Conservation (phyloP, 2,888 invertebrate genomes). For the Phasia obesa region DNA sequence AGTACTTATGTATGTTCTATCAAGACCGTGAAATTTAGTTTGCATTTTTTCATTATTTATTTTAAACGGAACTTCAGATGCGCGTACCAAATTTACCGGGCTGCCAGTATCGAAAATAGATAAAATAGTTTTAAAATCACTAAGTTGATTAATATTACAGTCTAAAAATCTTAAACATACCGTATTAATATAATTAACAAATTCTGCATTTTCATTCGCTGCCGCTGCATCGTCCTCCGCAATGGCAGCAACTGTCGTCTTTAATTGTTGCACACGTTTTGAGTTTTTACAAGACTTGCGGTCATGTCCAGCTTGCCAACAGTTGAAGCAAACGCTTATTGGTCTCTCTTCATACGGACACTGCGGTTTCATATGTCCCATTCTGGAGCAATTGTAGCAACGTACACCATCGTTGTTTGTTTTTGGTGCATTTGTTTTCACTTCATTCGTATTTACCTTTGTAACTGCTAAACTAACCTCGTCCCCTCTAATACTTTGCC, state of each 20-base stretch:
- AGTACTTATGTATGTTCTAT: neutral
- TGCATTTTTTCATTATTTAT: neutral
- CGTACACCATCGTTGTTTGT: conserved; percentile 9
- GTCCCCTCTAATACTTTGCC: conserved; percentile 8
- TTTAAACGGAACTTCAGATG: conserved; percentile 31
- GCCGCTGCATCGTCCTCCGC: neutral
- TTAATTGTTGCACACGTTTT: conserved; percentile 21
- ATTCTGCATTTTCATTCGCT: conserved; percentile 11
- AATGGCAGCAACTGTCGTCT: conserved; percentile 15
- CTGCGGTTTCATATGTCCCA: conserved; percentile 11
- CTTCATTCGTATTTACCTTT: neutral
- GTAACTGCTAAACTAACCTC: too few relatives aligned
- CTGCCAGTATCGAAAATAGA: conserved; percentile 52
- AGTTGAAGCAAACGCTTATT: conserved; percentile 27
- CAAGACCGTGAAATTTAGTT: conserved; percentile 38
- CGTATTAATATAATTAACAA: conserved; percentile 32
- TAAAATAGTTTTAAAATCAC: conserved; percentile 15
- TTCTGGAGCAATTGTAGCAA: conserved; percentile 27
- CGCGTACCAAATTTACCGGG: conserved; percentile 52
- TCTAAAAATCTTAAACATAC: conserved; percentile 36
- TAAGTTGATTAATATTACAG: conserved; percentile 1
- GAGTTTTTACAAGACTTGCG: conserved; percentile 11
- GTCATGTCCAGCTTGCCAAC: conserved; percentile 60
- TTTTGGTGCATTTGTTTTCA: conserved; percentile 1
- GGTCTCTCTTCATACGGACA: conserved; percentile 39